phyloP scores from a whole-genome alignment of 2,888 invertebrate species.

The Melanargia galathea region DNA sequence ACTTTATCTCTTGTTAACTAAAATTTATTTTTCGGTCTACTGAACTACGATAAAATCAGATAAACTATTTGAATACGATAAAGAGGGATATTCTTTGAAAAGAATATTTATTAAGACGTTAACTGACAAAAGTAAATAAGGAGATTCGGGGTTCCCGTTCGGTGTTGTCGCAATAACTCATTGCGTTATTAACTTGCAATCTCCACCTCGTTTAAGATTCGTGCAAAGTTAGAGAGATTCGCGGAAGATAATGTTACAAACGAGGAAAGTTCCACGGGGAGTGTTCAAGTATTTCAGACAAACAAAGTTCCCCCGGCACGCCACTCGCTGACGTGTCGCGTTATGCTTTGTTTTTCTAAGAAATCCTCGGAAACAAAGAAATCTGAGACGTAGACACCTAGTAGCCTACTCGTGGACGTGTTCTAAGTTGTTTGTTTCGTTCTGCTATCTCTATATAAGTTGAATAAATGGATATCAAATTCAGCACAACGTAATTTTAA shows the following conservation, averaged over 20 bases:
- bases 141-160: background rate
- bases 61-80: too few relatives aligned
- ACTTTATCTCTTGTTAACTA: too few relatives aligned
- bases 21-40: too few relatives aligned
- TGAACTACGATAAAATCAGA: too few relatives aligned
- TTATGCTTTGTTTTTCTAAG: slow-evolving; percentile 15
- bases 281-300: slow-evolving; percentile 22
- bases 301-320: slow-evolving; percentile 23
- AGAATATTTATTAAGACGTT: slow-evolving; percentile 1
- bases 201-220: slow-evolving; percentile 32
- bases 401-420: background rate
- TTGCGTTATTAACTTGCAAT: slow-evolving; percentile 36
- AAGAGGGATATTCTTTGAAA: background rate
- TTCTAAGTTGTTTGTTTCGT: slow-evolving; percentile 7
- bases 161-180: slow-evolving; percentile 27
- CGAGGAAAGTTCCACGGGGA: slow-evolving; percentile 21
- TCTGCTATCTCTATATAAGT: background rate
- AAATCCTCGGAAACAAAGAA: slow-evolving; percentile 11
- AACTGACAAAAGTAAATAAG: slow-evolving; percentile 1
- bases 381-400: background rate
- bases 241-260: slow-evolving; percentile 29
- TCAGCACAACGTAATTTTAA: too few relatives aligned
- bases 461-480: background rate
- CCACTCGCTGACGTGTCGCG: slow-evolving; percentile 24
- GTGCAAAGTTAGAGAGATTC: slow-evolving; percentile 29